Percentiles rank a stretch among this genome's conserved stretches.
Evolutionary conservation across 2,113 vertebrate species (phyloP).

Genomic region (Scatophagus argus): DNA sequence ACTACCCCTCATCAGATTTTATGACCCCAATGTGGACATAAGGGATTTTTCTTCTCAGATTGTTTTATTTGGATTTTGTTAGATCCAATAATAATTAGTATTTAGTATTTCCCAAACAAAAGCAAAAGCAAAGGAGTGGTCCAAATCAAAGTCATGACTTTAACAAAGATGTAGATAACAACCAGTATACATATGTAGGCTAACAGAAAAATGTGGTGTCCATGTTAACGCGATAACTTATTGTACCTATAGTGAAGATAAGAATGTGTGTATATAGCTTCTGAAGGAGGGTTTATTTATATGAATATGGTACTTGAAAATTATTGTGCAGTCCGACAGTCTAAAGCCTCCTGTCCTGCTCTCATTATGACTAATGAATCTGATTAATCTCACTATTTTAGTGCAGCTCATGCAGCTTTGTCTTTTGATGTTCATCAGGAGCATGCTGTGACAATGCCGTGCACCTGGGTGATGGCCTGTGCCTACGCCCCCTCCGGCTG

Average conservation of each 20-base stretch:
- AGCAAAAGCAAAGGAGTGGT: background rate
- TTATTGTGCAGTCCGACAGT: too few species aligned
- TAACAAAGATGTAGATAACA: background rate
- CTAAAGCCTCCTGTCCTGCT: slow-evolving; percentile 19
- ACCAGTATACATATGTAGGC: too few species aligned
- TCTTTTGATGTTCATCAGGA: slow-evolving; percentile 84
- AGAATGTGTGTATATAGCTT: too few species aligned
- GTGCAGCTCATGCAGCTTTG: slow-evolving; percentile 30
- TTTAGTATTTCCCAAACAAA: background rate
- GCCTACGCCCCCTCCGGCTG: slow-evolving; percentile 97
- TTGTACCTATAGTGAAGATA: too few species aligned
- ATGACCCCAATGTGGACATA: too few species aligned
- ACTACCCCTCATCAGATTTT: background rate
- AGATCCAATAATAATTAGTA: too few species aligned
- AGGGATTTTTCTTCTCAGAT: background rate
- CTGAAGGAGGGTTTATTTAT: too few species aligned
- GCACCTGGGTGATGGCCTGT: slow-evolving; percentile 99
- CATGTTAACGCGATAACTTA: too few species aligned
- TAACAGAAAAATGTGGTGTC: too few species aligned
- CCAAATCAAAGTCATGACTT: too few species aligned
- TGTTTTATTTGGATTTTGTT: background rate
- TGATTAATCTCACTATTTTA: slow-evolving; percentile 11
- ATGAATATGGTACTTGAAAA: too few species aligned
- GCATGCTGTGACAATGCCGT: slow-evolving; percentile 98
- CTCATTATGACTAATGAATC: slow-evolving; percentile 42